These are phyloP conservation scores for Zosterops pallidus DNA, from an alignment of 2,113 vertebrate species.

Conservation along the genomic window DNA sequence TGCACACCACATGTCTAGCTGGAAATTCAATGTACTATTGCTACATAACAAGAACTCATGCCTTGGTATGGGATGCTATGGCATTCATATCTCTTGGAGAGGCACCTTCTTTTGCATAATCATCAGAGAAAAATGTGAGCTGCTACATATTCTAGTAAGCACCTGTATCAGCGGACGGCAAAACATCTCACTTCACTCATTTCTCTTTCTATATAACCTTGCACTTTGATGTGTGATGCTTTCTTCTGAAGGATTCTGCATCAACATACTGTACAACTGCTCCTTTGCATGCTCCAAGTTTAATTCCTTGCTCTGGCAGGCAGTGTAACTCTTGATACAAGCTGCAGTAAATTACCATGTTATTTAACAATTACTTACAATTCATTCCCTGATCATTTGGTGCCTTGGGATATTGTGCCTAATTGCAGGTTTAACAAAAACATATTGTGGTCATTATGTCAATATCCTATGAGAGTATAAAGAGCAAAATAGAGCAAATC, in stretches of 20 bases:
- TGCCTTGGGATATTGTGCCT: neutral
- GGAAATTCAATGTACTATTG: neutral
- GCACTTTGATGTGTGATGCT: neutral
- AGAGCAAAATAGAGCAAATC: neutral
- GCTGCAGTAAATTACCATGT: neutral
- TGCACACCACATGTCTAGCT: neutral
- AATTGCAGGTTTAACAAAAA: conserved; percentile 37
- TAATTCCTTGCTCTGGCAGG: neutral
- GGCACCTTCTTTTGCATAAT: neutral
- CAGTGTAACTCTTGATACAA: neutral
- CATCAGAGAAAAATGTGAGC: neutral
- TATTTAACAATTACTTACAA: conserved; percentile 39
- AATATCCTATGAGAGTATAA: neutral
- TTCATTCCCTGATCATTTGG: neutral
- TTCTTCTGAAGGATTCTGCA: neutral
- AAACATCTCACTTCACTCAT: neutral
- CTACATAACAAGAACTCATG: neutral
- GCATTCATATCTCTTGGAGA: neutral
- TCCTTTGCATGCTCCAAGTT: neutral
- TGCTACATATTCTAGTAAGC: neutral
- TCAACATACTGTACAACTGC: neutral
- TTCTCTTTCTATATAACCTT: neutral
- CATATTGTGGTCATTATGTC: neutral
- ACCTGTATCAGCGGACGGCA: neutral
- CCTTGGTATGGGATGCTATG: neutral